Conservation (phyloP, 2,888 invertebrate genomes). For the Cheilosia urbana region DNA sequence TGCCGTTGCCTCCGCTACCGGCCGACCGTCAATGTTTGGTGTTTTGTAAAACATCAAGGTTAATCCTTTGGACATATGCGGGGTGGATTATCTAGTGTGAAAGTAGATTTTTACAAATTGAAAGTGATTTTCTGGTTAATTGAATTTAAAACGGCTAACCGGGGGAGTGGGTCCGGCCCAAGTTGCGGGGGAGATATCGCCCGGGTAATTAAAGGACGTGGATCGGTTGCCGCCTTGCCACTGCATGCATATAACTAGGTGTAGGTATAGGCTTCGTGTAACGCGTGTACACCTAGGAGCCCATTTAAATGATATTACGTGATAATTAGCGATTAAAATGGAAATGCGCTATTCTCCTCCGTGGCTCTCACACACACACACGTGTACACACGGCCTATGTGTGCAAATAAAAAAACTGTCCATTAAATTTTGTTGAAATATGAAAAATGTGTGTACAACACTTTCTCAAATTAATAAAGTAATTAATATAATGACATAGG, state of each 20-base stretch:
- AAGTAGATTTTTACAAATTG: constrained; percentile 78
- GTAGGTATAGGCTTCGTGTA: background rate
- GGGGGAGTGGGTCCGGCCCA: background rate
- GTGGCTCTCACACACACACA: constrained; percentile 23
- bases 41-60: constrained; percentile 75
- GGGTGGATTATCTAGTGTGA: constrained; percentile 76
- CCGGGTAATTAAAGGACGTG: constrained; percentile 41
- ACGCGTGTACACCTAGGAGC: constrained; percentile 25
- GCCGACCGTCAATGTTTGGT: constrained; percentile 62
- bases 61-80: constrained; percentile 75
- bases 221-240: background rate
- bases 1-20: background rate
- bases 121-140: constrained; percentile 83
- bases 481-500: constrained; percentile 64
- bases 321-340: constrained; percentile 69
- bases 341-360: constrained; percentile 58
- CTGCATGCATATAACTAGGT: background rate
- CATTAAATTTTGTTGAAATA: constrained; percentile 47
- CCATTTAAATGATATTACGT: constrained; percentile 60
- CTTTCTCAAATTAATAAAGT: constrained; percentile 69
- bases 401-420: constrained; percentile 15
- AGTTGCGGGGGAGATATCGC: background rate
- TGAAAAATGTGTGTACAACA: constrained; percentile 51
- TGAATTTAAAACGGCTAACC: constrained; percentile 82
- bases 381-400: background rate